These are phyloP conservation scores for Malurus alboscapulatus DNA, from an alignment of 2,113 vertebrate genomes.

Conservation along the genomic window DNA sequence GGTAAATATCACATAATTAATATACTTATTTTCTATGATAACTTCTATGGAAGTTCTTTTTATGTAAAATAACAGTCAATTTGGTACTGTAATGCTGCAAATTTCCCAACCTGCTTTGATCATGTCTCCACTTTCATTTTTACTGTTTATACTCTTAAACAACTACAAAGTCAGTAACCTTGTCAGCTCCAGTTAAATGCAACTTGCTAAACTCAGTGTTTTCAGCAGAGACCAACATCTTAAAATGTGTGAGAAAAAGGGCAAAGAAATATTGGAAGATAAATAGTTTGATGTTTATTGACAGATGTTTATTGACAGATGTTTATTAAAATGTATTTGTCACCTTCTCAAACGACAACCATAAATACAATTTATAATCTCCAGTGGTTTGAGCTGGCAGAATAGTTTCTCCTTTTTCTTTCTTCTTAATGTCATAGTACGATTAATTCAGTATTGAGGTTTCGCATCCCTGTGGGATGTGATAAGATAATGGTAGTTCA, in stretches of 20 bases:
- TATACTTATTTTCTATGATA: not conserved
- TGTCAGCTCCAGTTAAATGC: not conserved
- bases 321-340: not conserved
- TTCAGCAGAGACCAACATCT: not conserved
- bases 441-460: slow-evolving; percentile 21
- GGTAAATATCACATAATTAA: not conserved
- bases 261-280: not conserved
- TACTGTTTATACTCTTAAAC: not conserved
- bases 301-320: not conserved
- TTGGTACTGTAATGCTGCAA: not conserved
- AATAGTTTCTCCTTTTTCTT: not conserved
- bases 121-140: not conserved
- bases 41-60: not conserved
- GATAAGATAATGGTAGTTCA: slow-evolving; percentile 35
- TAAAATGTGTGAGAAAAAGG: not conserved
- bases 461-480: not conserved
- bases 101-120: not conserved
- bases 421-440: not conserved
- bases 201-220: not conserved
- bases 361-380: not conserved
- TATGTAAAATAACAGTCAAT: not conserved
- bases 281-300: not conserved
- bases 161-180: not conserved
- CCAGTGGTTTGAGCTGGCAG: not conserved
- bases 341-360: not conserved